Conservation (phyloP, 37 sponge, comb jelly and placozoan species). For the Halisarca cf. caerulea region DNA sequence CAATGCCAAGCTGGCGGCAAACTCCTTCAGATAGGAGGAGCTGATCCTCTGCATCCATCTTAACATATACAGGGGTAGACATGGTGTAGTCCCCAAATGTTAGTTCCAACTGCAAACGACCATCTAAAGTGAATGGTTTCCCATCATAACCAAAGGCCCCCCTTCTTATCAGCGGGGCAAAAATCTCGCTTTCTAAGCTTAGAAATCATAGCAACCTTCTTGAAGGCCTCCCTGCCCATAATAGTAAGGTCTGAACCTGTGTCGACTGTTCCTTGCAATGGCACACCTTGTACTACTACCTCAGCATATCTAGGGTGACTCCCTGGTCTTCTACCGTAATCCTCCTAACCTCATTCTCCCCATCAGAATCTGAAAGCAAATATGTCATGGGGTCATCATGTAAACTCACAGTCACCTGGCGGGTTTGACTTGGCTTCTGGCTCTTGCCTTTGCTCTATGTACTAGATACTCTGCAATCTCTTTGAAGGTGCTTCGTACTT, state of each 20-base stretch:
- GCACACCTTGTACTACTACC: slow-evolving; percentile 38
- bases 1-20: too few species aligned
- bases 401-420: too few species aligned
- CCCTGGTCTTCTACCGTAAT: slow-evolving; percentile 30
- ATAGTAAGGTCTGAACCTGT: slow-evolving; percentile 58
- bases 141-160: slow-evolving; percentile 11
- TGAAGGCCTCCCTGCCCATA: slow-evolving; percentile 47
- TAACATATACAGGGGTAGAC: slow-evolving; percentile 40
- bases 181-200: slow-evolving; percentile 43
- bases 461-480: background rate
- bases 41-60: too few species aligned
- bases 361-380: background rate
- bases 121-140: slow-evolving; percentile 43
- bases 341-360: background rate
- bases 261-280: slow-evolving; percentile 36
- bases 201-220: slow-evolving; percentile 48
- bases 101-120: slow-evolving; percentile 34
- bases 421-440: background rate
- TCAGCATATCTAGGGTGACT: slow-evolving; percentile 24
- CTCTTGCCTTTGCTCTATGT: background rate
- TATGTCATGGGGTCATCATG: background rate
- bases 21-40: too few species aligned
- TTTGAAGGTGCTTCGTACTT: background rate
- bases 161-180: slow-evolving; percentile 32
- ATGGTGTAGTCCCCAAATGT: slow-evolving; percentile 31